Percentiles rank a stretch among this genome's conserved stretches.
These are phyloP conservation scores for Pangasius djambal DNA, from an alignment of 2,797 vertebrate species.

Conservation along the genomic window DNA sequence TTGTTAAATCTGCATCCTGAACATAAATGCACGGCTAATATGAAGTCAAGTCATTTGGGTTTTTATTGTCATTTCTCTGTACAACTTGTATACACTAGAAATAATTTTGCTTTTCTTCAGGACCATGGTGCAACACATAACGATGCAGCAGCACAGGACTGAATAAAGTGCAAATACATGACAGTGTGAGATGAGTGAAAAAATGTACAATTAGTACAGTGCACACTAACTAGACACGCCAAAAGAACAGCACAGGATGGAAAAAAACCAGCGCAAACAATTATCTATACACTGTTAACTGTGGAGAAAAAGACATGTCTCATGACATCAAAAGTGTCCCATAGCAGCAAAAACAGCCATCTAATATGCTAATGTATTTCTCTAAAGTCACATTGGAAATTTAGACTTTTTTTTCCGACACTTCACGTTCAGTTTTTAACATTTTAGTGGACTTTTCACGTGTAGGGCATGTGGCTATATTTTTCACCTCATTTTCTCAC, in stretches of 20 bases:
- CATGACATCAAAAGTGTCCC: not conserved
- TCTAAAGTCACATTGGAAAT: not conserved
- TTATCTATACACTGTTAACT: not conserved
- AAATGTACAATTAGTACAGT: not conserved
- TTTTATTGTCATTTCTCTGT: not conserved
- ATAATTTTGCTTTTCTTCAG: not conserved
- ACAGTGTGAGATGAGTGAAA: not conserved
- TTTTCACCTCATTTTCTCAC: not conserved
- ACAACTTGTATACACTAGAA: not conserved
- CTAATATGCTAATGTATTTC: not conserved
- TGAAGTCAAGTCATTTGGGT: not conserved
- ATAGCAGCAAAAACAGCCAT: not conserved
- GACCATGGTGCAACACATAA: not conserved
- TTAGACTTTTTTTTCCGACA: not conserved
- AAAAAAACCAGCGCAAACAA: not conserved
- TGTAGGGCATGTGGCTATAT: not conserved
- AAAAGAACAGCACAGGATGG: not conserved
- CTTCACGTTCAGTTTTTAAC: not conserved
- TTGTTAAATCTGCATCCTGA: not conserved
- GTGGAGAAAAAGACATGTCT: not conserved
- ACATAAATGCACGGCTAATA: not conserved
- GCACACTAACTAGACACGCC: not conserved
- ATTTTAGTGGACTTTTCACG: not conserved
- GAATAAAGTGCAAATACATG: constrained; percentile 2
- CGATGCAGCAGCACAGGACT: not conserved